A percentile compares a stretch with the other conserved stretches of the same genome.
Conservation (phyloP, 30 jellyfish, hydroid and myxozoan genomes). For the Pelagia noctiluca region DNA sequence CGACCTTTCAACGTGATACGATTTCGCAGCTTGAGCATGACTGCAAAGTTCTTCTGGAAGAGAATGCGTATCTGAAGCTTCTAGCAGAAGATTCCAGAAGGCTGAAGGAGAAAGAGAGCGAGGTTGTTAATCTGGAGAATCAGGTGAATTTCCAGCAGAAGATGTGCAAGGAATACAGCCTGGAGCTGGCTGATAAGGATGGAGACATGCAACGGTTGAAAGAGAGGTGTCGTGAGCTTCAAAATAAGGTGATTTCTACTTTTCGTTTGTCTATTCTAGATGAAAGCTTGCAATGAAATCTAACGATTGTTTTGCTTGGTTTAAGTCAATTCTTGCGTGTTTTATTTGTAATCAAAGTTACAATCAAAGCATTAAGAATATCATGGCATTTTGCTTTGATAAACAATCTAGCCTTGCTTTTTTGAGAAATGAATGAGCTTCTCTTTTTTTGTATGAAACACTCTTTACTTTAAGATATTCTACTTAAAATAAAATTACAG, state of each 20-base stretch:
- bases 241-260: conserved; percentile 7
- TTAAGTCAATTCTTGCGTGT: no score
- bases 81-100: conserved; percentile 73
- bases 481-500: no score
- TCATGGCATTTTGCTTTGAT: no score
- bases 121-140: conserved; percentile 61
- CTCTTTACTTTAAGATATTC: no score
- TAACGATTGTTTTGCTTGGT: no score
- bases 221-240: conserved; percentile 37
- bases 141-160: conserved; percentile 76
- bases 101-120: conserved; percentile 54
- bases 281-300: no score
- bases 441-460: no score
- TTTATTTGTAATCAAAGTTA: no score
- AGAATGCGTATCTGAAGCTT: conserved; percentile 73
- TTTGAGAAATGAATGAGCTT: no score
- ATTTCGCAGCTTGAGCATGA: conserved; percentile 79
- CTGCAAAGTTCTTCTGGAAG: conserved; percentile 66
- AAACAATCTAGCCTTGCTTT: no score
- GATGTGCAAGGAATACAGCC: conserved; percentile 76
- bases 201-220: conserved; percentile 31
- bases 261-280: no score
- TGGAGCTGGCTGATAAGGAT: conserved; percentile 70
- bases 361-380: no score
- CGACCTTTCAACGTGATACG: conserved; percentile 31